Percentiles rank a stretch among this genome's conserved stretches.
Evolutionary conservation across 2,888 invertebrate genomes (phyloP).

Genomic region (Chrysolina oricalcia): DNA sequence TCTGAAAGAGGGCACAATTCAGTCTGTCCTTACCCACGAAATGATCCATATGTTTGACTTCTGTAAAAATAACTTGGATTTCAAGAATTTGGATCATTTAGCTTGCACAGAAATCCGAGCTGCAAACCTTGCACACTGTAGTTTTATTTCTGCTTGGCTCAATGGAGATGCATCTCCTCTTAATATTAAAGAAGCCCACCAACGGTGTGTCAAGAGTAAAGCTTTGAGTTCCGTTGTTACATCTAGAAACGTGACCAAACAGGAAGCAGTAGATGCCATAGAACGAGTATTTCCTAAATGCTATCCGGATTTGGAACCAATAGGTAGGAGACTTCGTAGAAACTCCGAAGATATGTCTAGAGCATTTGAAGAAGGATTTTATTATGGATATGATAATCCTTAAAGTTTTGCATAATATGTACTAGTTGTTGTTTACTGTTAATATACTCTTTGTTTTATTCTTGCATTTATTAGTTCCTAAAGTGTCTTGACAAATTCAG

Average conservation of each 20-base stretch:
- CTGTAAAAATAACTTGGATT: constrained; percentile 91
- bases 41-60: constrained; percentile 98
- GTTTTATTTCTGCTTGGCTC: constrained; percentile 85
- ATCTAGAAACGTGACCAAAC: constrained; percentile 82
- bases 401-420: background rate
- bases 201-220: constrained; percentile 92
- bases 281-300: constrained; percentile 93
- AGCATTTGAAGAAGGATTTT: constrained; percentile 84
- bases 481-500: no score
- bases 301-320: constrained; percentile 93
- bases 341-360: constrained; percentile 84
- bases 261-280: constrained; percentile 84
- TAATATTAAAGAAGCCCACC: constrained; percentile 83
- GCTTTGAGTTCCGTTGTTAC: constrained; percentile 89
- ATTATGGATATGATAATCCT: constrained; percentile 82
- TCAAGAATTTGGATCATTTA: constrained; percentile 91
- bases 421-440: constrained; percentile 1
- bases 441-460: background rate
- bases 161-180: constrained; percentile 85
- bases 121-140: constrained; percentile 94
- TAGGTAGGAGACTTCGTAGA: constrained; percentile 83
- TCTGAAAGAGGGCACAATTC: constrained; percentile 79
- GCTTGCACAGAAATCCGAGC: constrained; percentile 97
- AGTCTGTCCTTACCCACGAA: constrained; percentile 91
- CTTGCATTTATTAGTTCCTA: background rate